Base-by-base conservation (phyloP, 2,888 invertebrate species). In the Camponotus fellah region DNA sequence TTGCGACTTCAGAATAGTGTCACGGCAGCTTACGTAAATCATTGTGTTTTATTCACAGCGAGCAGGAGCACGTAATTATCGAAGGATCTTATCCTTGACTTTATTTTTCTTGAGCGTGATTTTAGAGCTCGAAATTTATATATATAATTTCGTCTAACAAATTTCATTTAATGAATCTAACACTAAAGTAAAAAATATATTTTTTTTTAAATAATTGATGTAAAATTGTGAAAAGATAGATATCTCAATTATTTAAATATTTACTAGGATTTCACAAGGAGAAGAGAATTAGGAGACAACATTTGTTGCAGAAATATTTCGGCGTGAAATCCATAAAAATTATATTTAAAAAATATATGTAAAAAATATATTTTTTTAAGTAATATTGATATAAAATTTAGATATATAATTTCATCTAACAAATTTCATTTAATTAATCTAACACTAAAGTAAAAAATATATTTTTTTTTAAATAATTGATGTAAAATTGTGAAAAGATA, bases 11-110 rank as follows among this genome's bases (percentile, higher is more conserved):
- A 80, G 46, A 80, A 80, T 46, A 80, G 60, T 79, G 79, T 80
- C 79, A 49, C 74, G 60, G 37, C 34, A 17, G 34, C 43, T 79
- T 79, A 60, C 79, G 74, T 80, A 80, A 72, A 80, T 62, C 60
- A 60, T 80, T 72, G 37, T 80, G n/a, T 80, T 26, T 60, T 32
- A 60, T 80, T 72, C 26, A 12, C 21, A 8, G n/a, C 40, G 46
- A 37, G 46, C 56, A 71, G n/a, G 37, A 71, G 34, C 34, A 46
- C 34, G 53, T 79, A 80, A 80, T 80, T 80, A 80, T 60, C 60
- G 26, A 37, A 72, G 74, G 46, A 46, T 49, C 46, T 74, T 34
- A 72, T 60, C 74, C 58, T 80, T 80, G 60, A 80, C 60, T 74
- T 72, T 14, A 80, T 80, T 74, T 80, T 72, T 72, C 58, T 60